These are phyloP conservation scores for Phodopus roborovskii DNA, from an alignment of 2,113 vertebrate genomes.

Conservation along the genomic window DNA sequence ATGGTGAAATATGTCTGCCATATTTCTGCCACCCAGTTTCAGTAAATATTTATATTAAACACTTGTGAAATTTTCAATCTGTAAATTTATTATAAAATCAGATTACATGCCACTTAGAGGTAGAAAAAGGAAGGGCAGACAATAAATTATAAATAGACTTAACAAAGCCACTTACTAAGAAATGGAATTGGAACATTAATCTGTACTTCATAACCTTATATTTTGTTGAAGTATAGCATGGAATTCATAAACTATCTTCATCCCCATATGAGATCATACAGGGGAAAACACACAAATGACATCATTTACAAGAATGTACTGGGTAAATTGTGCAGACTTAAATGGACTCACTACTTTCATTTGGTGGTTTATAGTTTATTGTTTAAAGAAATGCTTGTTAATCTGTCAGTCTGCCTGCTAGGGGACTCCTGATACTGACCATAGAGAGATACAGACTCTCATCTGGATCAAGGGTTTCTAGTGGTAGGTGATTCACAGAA, in stretches of 20 bases:
- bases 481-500: not conserved
- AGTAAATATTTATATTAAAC: not conserved
- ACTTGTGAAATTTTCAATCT: not conserved
- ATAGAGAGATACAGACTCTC: not conserved
- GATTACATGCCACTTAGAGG: not conserved
- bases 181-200: not conserved
- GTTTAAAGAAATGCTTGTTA: not conserved
- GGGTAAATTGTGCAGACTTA: not conserved
- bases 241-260: not conserved
- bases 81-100: slow-evolving; percentile 6
- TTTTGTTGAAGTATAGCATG: not conserved
- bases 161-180: not conserved
- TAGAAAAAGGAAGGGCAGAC: not conserved
- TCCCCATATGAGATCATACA: not conserved
- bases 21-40: not conserved
- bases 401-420: not conserved
- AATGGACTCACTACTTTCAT: not conserved
- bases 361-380: not conserved
- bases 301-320: not conserved
- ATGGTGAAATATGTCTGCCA: not conserved
- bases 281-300: not conserved
- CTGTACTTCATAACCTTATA: not conserved
- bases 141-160: not conserved
- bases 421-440: not conserved
- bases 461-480: not conserved